These are phyloP conservation scores for Acromyrmex heyeri DNA, from an alignment of 1,140 invertebrate species.

Conservation along the genomic window DNA sequence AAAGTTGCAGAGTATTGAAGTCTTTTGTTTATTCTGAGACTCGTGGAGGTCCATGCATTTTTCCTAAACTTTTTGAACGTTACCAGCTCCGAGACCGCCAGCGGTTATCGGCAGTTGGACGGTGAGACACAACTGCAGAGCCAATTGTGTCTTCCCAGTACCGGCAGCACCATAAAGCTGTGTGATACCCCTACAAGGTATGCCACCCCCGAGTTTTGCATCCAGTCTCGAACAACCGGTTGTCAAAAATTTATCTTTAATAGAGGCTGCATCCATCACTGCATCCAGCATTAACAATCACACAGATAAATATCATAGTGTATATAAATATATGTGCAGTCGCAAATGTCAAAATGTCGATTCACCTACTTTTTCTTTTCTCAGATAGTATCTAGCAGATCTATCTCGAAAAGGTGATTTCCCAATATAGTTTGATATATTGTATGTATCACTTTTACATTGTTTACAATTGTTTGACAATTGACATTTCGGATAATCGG, in stretches of 20 bases:
- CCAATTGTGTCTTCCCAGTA: conserved; percentile 94
- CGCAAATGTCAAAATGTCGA: neutral
- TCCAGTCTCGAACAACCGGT: conserved; percentile 90
- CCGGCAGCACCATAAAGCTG: conserved; percentile 95
- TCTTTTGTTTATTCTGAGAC: neutral
- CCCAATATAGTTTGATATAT: neutral
- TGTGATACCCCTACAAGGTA: conserved; percentile 91
- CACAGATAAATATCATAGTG: neutral
- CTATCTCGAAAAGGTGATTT: conserved; percentile 36
- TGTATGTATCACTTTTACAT: neutral
- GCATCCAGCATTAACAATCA: conserved; percentile 23
- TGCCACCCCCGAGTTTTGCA: conserved; percentile 90
- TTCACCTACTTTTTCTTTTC: neutral
- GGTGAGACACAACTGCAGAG: conserved; percentile 90
- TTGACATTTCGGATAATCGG: neutral
- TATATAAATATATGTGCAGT: neutral
- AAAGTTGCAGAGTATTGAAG: neutral
- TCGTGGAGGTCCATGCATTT: neutral
- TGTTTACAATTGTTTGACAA: neutral
- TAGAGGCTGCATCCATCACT: conserved; percentile 39
- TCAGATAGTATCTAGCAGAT: conserved; percentile 60
- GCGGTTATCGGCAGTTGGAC: conserved; percentile 86
- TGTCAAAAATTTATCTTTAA: conserved; percentile 84
- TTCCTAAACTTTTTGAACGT: conserved; percentile 27
- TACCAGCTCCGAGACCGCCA: conserved; percentile 87